These are phyloP conservation scores for Calameuta idolon DNA, from an alignment of 2,888 invertebrate species.

Conservation along the genomic window DNA sequence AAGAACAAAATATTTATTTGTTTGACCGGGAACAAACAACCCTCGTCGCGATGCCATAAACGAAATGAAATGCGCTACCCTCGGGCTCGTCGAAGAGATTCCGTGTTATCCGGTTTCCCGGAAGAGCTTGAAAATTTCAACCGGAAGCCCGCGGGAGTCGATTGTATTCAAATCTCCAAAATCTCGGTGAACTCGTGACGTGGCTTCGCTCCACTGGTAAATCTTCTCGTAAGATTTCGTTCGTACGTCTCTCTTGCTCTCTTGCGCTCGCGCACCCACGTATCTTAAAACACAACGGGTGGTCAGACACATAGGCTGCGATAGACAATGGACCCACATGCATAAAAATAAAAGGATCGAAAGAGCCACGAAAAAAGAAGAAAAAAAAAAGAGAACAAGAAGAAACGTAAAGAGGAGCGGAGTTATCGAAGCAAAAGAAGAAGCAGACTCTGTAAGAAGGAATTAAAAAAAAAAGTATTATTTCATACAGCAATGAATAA, in stretches of 20 bases:
- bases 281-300: conserved; percentile 16
- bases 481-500: background rate
- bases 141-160: background rate
- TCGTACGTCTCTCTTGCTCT: background rate
- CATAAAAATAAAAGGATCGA: conserved; percentile 7
- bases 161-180: background rate
- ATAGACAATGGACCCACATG: conserved; percentile 26
- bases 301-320: conserved; percentile 19
- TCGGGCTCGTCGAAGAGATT: background rate
- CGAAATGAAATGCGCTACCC: background rate
- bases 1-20: background rate
- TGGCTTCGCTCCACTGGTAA: background rate
- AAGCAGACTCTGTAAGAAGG: background rate
- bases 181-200: background rate
- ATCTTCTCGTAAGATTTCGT: background rate
- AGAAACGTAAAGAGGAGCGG: background rate
- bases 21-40: background rate
- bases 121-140: background rate
- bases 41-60: background rate
- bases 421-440: background rate
- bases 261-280: conserved; percentile 19
- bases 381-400: background rate
- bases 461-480: background rate
- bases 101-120: background rate
- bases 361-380: background rate